These are phyloP conservation scores for Mythimna ferrago DNA, from an alignment of 2,888 invertebrate genomes.

Conservation along the genomic window DNA sequence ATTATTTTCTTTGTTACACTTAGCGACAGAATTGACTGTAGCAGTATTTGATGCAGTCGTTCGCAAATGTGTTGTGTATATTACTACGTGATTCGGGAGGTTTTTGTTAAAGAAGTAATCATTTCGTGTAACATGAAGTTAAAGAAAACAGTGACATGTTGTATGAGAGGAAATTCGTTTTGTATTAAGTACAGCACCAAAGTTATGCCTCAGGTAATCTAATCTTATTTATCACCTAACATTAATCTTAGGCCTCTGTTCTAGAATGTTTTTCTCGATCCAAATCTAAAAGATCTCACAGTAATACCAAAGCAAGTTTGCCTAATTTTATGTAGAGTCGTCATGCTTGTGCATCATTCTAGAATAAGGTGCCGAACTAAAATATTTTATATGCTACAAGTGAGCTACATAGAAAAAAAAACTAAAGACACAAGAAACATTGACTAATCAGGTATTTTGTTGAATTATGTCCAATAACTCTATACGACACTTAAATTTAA, in stretches of 20 bases:
- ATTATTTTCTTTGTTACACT: slow-evolving; percentile 78
- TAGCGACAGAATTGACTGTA: slow-evolving; percentile 77
- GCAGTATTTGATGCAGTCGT: slow-evolving; percentile 78
- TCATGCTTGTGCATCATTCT: background rate
- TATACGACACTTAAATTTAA: background rate
- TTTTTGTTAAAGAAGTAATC: slow-evolving; percentile 54
- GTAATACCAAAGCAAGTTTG: background rate
- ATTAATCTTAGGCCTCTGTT: slow-evolving; percentile 12
- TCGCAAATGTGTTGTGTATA: slow-evolving; percentile 73
- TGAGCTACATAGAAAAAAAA: background rate
- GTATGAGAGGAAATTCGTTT: slow-evolving; percentile 82
- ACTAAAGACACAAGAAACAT: background rate
- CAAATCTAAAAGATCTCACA: background rate
- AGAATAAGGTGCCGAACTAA: slow-evolving; percentile 2
- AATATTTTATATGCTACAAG: background rate
- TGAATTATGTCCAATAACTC: background rate
- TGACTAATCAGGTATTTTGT: slow-evolving; percentile 3
- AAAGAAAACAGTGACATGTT: slow-evolving; percentile 85
- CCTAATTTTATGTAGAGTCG: slow-evolving; percentile 6
- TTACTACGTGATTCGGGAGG: slow-evolving; percentile 67
- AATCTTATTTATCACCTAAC: background rate
- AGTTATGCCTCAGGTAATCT: slow-evolving; percentile 68
- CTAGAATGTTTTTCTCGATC: background rate
- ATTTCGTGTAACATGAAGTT: slow-evolving; percentile 82
- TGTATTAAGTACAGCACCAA: slow-evolving; percentile 77